phyloP scores from a whole-genome alignment of 2,113 vertebrate species.

The Salvator merianae region DNA sequence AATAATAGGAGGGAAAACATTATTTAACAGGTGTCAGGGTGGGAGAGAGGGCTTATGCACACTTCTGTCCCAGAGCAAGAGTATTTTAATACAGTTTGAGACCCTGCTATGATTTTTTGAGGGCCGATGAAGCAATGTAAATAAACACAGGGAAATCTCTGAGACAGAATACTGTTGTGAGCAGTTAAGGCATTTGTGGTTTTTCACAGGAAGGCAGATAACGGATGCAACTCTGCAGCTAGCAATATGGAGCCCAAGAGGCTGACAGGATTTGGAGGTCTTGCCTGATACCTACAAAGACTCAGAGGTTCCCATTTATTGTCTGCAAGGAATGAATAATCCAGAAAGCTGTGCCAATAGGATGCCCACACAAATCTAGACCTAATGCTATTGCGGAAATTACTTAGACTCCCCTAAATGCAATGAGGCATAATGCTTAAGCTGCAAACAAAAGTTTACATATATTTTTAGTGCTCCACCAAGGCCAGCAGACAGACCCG shows the following conservation, averaged over 20 bases:
- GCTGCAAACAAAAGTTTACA: no score
- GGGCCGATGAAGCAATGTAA: background rate
- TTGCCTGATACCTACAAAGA: no score
- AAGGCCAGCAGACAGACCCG: no score
- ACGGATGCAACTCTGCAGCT: background rate
- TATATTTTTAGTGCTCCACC: no score
- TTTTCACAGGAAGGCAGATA: conserved; percentile 44
- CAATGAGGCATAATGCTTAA: no score
- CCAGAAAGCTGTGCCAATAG: no score
- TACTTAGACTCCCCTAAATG: no score
- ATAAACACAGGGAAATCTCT: background rate
- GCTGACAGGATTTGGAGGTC: no score
- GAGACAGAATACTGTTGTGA: background rate
- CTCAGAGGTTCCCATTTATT: no score
- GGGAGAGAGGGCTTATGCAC: conserved; percentile 13
- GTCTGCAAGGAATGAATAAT: no score
- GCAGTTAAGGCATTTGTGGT: conserved; percentile 60
- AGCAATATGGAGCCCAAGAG: background rate
- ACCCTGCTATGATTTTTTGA: background rate
- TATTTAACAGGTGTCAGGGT: conserved; percentile 10
- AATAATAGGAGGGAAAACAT: conserved; percentile 45
- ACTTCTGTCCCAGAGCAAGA: conserved; percentile 25
- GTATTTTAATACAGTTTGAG: conserved; percentile 47
- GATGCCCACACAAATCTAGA: no score
- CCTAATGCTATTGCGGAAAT: no score